Percentiles rank a stretch among this genome's conserved stretches.
Evolutionary conservation across 2,888 invertebrate genomes (phyloP).

Genomic region (Phortica okadai): DNA sequence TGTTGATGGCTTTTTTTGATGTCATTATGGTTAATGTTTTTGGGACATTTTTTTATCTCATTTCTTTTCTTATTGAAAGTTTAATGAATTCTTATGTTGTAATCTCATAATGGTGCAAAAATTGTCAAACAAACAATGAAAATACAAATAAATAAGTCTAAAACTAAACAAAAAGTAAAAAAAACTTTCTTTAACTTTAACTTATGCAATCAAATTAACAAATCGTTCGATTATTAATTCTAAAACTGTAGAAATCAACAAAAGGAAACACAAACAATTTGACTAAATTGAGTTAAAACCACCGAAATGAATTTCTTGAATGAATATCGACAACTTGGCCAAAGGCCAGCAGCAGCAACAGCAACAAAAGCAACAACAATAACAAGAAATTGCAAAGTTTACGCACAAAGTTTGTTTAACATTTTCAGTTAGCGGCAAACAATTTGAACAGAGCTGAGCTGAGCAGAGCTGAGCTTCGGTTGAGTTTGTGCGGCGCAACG

Average conservation of each 20-base stretch:
- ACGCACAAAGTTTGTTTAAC: too few species aligned
- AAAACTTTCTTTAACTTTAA: neutral
- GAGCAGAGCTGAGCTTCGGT: constrained; percentile 28
- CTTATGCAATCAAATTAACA: neutral
- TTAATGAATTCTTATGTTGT: too few species aligned
- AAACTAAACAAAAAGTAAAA: neutral
- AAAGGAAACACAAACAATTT: neutral
- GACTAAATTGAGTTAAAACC: neutral
- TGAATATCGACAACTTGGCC: neutral
- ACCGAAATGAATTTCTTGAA: constrained; percentile 7
- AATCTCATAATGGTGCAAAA: neutral
- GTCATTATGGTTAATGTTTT: neutral
- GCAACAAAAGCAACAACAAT: constrained; percentile 11
- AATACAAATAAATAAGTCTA: neutral
- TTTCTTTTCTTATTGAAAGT: neutral
- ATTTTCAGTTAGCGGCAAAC: neutral
- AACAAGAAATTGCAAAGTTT: neutral
- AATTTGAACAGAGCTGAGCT: constrained; percentile 38
- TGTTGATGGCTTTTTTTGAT: neutral
- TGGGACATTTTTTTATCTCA: neutral
- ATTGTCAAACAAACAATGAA: neutral
- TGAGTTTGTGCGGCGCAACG: constrained; percentile 5
- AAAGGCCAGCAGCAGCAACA: neutral
- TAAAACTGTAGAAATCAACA: neutral
- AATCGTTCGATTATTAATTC: constrained; percentile 6